These are phyloP conservation scores for Corythornis cristatus DNA, from an alignment of 2,113 vertebrate species.

Conservation along the genomic window DNA sequence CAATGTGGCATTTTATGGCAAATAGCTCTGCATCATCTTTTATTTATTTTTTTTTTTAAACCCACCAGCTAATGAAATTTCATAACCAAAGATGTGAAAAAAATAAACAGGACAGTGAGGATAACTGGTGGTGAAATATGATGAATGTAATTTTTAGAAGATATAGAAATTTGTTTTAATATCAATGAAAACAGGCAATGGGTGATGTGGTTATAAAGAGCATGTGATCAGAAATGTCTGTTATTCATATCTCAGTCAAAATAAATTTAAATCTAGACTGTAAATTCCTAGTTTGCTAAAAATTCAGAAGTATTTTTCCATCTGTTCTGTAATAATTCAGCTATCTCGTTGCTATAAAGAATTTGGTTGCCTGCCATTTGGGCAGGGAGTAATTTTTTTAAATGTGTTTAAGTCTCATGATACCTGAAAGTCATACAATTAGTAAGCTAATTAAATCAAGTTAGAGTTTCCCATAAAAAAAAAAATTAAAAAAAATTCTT, in stretches of 20 bases:
- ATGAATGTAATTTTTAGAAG: constrained; percentile 8
- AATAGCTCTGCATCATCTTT: not conserved
- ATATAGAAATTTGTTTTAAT: not conserved
- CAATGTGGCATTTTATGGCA: not conserved
- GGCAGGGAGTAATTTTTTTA: constrained; percentile 11
- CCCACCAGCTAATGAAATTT: constrained; percentile 26
- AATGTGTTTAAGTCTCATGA: constrained; percentile 5
- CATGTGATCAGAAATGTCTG: constrained; percentile 44
- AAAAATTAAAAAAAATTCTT: not conserved
- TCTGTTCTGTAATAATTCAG: constrained; percentile 71
- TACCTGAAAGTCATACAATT: constrained; percentile 50
- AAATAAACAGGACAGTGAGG: not conserved
- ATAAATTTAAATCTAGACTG: constrained; percentile 44
- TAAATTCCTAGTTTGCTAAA: constrained; percentile 60
- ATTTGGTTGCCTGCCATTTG: constrained; percentile 57
- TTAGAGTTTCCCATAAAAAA: constrained; percentile 11
- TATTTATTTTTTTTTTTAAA: not conserved
- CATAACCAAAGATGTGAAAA: constrained; percentile 17
- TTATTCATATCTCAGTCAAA: constrained; percentile 34
- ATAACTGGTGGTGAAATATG: not conserved
- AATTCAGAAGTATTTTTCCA: constrained; percentile 61
- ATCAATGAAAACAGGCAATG: not conserved
- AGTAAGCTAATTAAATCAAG: constrained; percentile 56
- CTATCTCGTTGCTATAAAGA: constrained; percentile 55
- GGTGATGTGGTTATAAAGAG: constrained; percentile 41